phyloP scores from a whole-genome alignment of 2,797 vertebrate genomes.

The Aulostomus chinensis region DNA sequence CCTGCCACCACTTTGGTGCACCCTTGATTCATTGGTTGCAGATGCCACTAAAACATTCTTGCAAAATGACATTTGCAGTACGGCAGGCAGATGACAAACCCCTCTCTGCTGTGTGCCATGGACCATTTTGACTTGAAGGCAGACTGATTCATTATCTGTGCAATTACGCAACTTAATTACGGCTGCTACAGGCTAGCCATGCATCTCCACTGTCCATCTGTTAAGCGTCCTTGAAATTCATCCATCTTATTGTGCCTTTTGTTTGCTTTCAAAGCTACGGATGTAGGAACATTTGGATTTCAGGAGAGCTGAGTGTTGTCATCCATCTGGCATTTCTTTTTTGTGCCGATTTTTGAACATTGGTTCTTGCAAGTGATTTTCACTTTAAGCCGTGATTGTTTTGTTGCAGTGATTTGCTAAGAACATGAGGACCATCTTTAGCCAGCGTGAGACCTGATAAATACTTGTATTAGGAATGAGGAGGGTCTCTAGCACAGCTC shows the following conservation, averaged over 20 bases:
- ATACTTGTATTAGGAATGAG: too few species aligned
- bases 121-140: constrained; percentile 62
- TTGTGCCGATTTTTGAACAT: constrained; percentile 7
- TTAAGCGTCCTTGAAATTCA: constrained; percentile 53
- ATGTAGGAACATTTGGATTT: constrained; percentile 24
- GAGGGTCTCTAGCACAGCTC: too few species aligned
- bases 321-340: constrained; percentile 43
- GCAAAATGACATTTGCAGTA: constrained; percentile 35
- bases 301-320: constrained; percentile 39
- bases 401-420: too few species aligned
- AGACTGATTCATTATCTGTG: constrained; percentile 68
- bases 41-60: constrained; percentile 11
- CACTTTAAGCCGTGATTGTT: constrained; percentile 9
- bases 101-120: constrained; percentile 43
- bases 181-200: constrained; percentile 50
- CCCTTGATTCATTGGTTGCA: constrained; percentile 39
- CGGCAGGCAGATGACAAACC: constrained; percentile 46
- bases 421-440: too few species aligned
- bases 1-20: constrained; percentile 21
- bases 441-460: too few species aligned
- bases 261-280: constrained; percentile 24
- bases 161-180: constrained; percentile 73
- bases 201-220: constrained; percentile 61
- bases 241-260: constrained; percentile 44
- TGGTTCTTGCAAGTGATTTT: constrained; percentile 23